Evolutionary conservation across 2,113 vertebrate species (phyloP), one percentile per base, ranked within the genome.

Genomic region (Hyperopisus bebe): DNA sequence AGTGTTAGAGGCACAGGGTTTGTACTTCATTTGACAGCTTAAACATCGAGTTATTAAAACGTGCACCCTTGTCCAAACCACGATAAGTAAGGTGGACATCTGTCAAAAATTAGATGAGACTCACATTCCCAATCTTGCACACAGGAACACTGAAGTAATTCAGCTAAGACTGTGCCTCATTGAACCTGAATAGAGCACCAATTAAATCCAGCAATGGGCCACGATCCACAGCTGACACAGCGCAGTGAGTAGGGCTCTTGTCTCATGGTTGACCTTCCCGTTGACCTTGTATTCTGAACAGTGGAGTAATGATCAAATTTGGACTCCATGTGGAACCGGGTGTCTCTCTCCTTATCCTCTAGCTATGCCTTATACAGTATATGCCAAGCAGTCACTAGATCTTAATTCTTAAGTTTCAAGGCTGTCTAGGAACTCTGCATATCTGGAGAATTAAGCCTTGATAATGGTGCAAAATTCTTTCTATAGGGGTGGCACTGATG

Each of bases 191-290:
- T 89, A 92, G 82, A 86, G 90, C 66, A 89, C 89, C 91, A 93
- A 93, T 93, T 93, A 92, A 90, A 92, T 50, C 9, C 91, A 93
- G 92, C 93, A 92, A 92, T 92, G 91, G 84, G 91, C 44, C 55
- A 80, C 88, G 62, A 24, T 70, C 89, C 90, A 58, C 91, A 88
- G 90, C 91, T 90, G 0, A 48, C 88, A 90, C 91, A 92, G 92
- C 17, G 42, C 9, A 87, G 6, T 13, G 58, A 86, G 86, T 89
- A 46, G 47, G 24, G 83, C 83, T 24, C 46, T 86, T 47, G 44
- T 86, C 24, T n/a, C 83, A 50, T n/a, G 24, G 8, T 50, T 50
- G 24, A 8, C 83, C 83, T 50, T 47, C 24, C 10, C 47, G n/a
- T 27, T 86, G 44, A 86, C 47, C 47, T 47, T 86, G 83, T 86